Evolutionary conservation across 2,113 vertebrate species (phyloP).

Genomic region (Phyllopteryx taeniolatus): DNA sequence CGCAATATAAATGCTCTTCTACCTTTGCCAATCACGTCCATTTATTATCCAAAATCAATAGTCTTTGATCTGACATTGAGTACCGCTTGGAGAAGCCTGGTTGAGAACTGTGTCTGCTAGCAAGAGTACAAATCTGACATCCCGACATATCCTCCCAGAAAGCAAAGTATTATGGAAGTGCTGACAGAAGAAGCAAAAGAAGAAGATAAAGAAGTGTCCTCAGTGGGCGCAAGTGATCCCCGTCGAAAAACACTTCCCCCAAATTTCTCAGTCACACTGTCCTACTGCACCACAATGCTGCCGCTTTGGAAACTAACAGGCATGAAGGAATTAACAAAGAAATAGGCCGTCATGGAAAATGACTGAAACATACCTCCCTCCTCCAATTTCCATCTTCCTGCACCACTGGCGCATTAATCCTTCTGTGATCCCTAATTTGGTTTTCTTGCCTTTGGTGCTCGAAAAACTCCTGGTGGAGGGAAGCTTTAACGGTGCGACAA

Average conservation of each 20-base stretch:
- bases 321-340: slow-evolving; percentile 59
- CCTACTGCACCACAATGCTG: slow-evolving; percentile 46
- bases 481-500: background rate
- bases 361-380: slow-evolving; percentile 22
- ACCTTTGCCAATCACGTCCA: background rate
- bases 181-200: slow-evolving; percentile 31
- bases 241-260: slow-evolving; percentile 65
- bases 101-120: background rate
- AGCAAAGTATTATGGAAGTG: slow-evolving; percentile 49
- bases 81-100: no score
- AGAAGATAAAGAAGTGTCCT: slow-evolving; percentile 43
- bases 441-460: slow-evolving; percentile 38
- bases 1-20: background rate
- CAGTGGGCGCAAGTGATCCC: slow-evolving; percentile 46
- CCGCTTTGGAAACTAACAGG: slow-evolving; percentile 54
- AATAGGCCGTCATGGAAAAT: slow-evolving; percentile 55
- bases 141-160: background rate
- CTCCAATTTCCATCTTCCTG: slow-evolving; percentile 12
- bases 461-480: slow-evolving; percentile 55
- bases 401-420: slow-evolving; percentile 62
- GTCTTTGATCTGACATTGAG: background rate
- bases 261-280: slow-evolving; percentile 70
- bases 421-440: slow-evolving; percentile 62
- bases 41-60: background rate
- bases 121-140: background rate